Evolutionary conservation across 2,797 vertebrate species (phyloP), one percentile per base, ranked within the genome.

Genomic region (Poeciliopsis presidionis): DNA sequence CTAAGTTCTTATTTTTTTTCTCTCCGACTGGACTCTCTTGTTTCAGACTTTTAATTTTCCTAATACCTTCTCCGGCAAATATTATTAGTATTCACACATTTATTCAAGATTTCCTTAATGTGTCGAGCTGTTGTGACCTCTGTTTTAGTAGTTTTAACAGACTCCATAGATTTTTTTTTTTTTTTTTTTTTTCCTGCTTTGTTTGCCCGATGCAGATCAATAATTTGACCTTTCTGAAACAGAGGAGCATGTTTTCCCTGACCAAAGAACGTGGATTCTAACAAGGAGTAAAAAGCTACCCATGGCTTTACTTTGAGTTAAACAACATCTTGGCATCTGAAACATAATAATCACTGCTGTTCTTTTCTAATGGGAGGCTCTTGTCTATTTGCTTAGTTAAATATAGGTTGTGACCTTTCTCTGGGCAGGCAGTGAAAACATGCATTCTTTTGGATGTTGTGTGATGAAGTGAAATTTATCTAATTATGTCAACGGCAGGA

Each of bases 261-360:
- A 22, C 55, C 28, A 36, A 20, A 47, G 43, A 20, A 75, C 14
- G 11, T n/a, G 30, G 30, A 30, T 59, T 74, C 39, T 59, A 16
- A 59, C 73, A 59, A 20, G n/a, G 39, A 59, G 28, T 61, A 47
- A 75, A 74, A 67, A 76, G 46, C 16, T 16, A 63, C 59, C 20
- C 20, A 49, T 30, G 39, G 59, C 7, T 49, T 75, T 33, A 65
- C 28, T 30, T 30, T 22, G 16, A 14, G 41, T 61, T 75, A 75
- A 63, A 75, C 61, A 61, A 61, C 22, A 30, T 61, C 25, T 59
- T 45, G 41, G 14, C 39, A 16, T 28, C 55, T 65, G 59, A 75
- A 74, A 59, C 25, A 45, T 59, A 46, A 71, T 71, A 71, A 71
- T 71, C 41, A 71, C 67, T 46, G 43, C 67, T 71, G 41, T 71